Evolutionary conservation across 23 tunicate genomes (phyloP), one percentile per base, ranked within the genome.

Genomic region (Oikopleura dioica): DNA sequence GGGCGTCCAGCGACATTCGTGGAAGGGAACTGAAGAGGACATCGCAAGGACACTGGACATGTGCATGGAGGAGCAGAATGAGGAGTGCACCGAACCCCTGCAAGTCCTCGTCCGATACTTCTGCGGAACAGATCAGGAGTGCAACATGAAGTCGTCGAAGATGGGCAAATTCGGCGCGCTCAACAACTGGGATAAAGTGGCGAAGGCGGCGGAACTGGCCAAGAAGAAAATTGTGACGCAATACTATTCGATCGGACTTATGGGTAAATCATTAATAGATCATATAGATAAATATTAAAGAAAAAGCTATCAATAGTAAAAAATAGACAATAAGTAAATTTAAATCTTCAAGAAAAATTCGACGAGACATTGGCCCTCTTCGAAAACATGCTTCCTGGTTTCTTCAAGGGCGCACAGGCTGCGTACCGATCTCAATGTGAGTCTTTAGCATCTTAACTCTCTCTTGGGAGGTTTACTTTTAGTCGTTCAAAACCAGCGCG

Each of bases 1-100:
- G 26, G 72, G 72, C 5, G 72, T 63, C 26, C 72, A 63, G 26
- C 30, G 72, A 63, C 72, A 63, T 28, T 21, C 72, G 32, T 63
- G 72, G 72, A 63, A 63, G 33, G 72, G 72, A 21, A 63, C 72
- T 5, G 72, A 63, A 63, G 72, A 63, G 33, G 72, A 63, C 26
- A 63, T 63, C 26, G 33, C 30, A 16, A 23, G 26, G 33, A 63
- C 72, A 2, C 33, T 63, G 5, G 72, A 63, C 72, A 28, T 21
- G 33, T 63, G 72, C 33, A 31, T 63, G 30, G 33, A 63, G 33
- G 33, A 21, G 16, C 72, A 16, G 2, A 28, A 4, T 63, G 72
- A 63, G 30, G 72, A 63, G 33, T 63, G 72, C 26, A 63, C 72
- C 26, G 72, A 63, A 63, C 72, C 72, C 33, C 72, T 63, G 2